A percentile compares a stretch with the other conserved stretches of the same genome.
These are phyloP conservation scores for Theristicus caerulescens DNA, from an alignment of 2,113 vertebrate species.

Conservation along the genomic window DNA sequence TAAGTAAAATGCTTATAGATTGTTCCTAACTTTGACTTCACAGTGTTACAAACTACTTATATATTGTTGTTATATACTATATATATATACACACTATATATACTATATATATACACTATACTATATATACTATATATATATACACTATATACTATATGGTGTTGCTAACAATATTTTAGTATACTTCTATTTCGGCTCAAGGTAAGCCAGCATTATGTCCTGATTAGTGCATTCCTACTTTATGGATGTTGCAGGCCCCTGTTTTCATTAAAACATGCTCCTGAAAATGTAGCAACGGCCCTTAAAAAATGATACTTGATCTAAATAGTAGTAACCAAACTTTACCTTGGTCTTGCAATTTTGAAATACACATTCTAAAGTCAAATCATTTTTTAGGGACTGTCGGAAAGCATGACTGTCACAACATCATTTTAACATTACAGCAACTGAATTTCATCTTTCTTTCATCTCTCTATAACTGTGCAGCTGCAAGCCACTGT, in stretches of 20 bases:
- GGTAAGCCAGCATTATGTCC: not conserved
- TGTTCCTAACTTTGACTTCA: not conserved
- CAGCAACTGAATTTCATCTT: not conserved
- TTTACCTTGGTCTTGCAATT: not conserved
- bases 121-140: too few relatives aligned
- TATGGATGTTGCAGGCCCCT: not conserved
- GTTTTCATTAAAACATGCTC: not conserved
- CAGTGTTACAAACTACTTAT: not conserved
- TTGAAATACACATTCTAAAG: not conserved
- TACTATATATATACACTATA: too few relatives aligned
- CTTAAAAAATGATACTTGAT: not conserved
- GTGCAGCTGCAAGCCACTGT: not conserved
- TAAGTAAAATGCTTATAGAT: not conserved
- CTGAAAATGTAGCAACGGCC: not conserved
- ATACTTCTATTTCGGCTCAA: not conserved
- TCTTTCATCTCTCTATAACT: not conserved
- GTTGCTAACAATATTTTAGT: not conserved
- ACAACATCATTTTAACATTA: not conserved
- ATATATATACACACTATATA: too few relatives aligned
- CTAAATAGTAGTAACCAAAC: not conserved
- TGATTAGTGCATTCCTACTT: not conserved
- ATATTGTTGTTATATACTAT: not conserved
- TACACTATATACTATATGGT: rapidly evolving
- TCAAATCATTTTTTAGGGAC: not conserved
- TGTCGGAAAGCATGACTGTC: not conserved